phyloP scores from a whole-genome alignment of 1,140 invertebrate genomes.

The Physella acuta region DNA sequence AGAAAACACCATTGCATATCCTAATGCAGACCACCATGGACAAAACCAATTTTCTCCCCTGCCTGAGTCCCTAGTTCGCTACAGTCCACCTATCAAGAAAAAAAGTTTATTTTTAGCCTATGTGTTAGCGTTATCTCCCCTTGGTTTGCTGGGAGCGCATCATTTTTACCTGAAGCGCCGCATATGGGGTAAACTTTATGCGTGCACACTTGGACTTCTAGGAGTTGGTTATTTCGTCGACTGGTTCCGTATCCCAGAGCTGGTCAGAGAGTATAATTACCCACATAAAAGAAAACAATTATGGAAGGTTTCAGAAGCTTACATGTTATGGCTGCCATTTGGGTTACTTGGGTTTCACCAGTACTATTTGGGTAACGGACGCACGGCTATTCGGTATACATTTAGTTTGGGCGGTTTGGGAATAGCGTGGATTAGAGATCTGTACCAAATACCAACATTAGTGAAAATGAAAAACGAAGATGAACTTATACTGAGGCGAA shows the following conservation, averaged over 20 bases:
- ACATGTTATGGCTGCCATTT: slow-evolving; percentile 23
- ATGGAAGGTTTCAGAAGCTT: slow-evolving; percentile 35
- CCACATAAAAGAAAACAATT: slow-evolving; percentile 22
- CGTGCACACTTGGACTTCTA: neutral
- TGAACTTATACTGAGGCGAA: neutral
- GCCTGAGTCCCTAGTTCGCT: no score
- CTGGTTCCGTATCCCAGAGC: neutral
- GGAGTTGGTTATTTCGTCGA: neutral
- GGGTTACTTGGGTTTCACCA: slow-evolving; percentile 42
- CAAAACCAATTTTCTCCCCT: no score
- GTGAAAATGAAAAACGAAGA: slow-evolving; percentile 23
- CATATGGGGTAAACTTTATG: neutral
- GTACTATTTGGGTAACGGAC: slow-evolving; percentile 37
- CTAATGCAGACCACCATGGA: no score
- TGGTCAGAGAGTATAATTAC: slow-evolving; percentile 33
- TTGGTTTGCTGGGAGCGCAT: neutral
- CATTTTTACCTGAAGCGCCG: neutral
- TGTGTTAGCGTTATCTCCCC: neutral
- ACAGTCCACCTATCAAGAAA: no score
- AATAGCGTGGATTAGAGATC: slow-evolving; percentile 43
- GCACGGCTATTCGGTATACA: slow-evolving; percentile 39
- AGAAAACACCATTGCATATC: no score
- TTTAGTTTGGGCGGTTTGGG: slow-evolving; percentile 44
- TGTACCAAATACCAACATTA: slow-evolving; percentile 29
- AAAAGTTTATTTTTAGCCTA: neutral